Evolutionary conservation across 2,797 vertebrate genomes (phyloP), one percentile per base, ranked within the genome.

Genomic region (Alectoris magna): DNA sequence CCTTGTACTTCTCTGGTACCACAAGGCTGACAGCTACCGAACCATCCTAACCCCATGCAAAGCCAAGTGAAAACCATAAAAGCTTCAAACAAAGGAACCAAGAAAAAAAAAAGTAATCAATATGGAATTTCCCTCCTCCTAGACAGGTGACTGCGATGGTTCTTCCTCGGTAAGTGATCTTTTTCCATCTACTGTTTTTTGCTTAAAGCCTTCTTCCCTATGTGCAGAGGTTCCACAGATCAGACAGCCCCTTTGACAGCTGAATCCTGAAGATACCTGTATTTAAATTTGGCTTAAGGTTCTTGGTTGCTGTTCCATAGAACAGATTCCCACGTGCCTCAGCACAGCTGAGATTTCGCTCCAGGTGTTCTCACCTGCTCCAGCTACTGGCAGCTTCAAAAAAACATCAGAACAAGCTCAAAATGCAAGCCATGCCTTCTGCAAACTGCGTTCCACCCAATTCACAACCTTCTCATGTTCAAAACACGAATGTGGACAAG

Each of bases 391-490:
- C 24, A 53, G 34, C 34, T 18, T 83, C 75, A 46, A 46, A 3
- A n/a, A n/a, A 16, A 41, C 11, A 9, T n/a, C 79, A 75, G 38
- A 26, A 38, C 49, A 88, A 91, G 84, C 29, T 53, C 62, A 59
- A 83, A 91, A 87, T 5, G 29, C 41, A 89, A 87, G 39, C 73
- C 55, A 43, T 72, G n/a, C 69, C 22, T 75, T 78, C 59, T 44
- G 51, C 67, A 92, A 95, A 91, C 17, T 11, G n/a, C 15, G 34
- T 78, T 63, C 84, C 71, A 74, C 75, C 46, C 59, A 89, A 93
- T 53, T 11, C 62, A 87, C 81, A 0, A 17, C 3, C 5, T 66
- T 8, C 26, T 70, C 31, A 0, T 10, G 12, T 38, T 31, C 58
- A 74, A 46, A 74, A n/a, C 38, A 74, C 51, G 3, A 48, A 38